Evolutionary conservation across 1,140 invertebrate species (phyloP).

Genomic region (Drosophila persimilis): DNA sequence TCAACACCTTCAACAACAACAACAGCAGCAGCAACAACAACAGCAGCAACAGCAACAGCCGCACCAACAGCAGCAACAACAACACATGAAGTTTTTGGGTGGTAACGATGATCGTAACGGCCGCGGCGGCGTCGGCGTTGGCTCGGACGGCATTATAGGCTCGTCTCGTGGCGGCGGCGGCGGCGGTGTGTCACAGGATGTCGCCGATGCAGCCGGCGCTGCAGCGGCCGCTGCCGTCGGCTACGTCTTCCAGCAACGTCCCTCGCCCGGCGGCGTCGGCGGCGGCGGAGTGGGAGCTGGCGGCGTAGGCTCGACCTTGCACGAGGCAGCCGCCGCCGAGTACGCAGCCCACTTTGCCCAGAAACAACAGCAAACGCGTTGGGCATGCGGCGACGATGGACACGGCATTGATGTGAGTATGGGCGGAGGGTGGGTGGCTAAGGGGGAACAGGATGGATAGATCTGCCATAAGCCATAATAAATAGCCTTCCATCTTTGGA

Average conservation of each 20-base stretch:
- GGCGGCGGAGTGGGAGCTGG: conserved; percentile 45
- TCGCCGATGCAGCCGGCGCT: conserved; percentile 65
- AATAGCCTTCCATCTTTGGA: no score
- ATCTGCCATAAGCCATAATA: no score
- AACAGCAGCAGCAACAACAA: conserved; percentile 37
- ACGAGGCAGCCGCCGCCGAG: conserved; percentile 74
- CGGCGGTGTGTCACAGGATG: conserved; percentile 57
- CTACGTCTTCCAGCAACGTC: conserved; percentile 79
- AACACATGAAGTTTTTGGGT: conserved; percentile 83
- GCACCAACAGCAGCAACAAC: conserved; percentile 39
- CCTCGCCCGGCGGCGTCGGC: conserved; percentile 56
- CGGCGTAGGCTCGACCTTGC: conserved; percentile 58
- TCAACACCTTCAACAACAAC: conserved; percentile 48
- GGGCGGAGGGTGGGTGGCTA: no score
- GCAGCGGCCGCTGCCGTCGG: conserved; percentile 75
- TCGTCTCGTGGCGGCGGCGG: conserved; percentile 36
- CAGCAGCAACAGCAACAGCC: conserved; percentile 38
- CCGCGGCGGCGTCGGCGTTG: conserved; percentile 73
- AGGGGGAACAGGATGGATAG: no score
- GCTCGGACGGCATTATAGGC: conserved; percentile 55
- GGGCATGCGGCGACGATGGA: conserved; percentile 78
- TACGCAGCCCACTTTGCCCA: conserved; percentile 79
- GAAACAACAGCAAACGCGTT: conserved; percentile 77
- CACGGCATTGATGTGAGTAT: conserved; percentile 81
- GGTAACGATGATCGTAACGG: conserved; percentile 80